Percentiles rank a stretch among this genome's conserved stretches.
Evolutionary conservation across 2,797 vertebrate species (phyloP).

Genomic region (Betta splendens): DNA sequence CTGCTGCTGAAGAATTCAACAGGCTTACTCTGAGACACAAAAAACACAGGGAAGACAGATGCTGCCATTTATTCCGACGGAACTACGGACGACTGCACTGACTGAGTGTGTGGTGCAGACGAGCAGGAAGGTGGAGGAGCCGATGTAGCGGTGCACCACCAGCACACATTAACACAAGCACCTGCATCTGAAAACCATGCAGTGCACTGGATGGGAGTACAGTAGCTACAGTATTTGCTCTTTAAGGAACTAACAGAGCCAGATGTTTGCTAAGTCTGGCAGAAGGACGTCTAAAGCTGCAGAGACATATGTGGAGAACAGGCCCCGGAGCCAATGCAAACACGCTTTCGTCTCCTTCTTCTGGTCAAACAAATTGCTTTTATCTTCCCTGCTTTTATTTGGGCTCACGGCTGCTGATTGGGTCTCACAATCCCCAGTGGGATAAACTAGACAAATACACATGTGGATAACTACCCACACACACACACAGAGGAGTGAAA

Average conservation of each 20-base stretch:
- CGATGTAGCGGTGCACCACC: not conserved
- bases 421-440: slow-evolving; percentile 59
- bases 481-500: slow-evolving; percentile 23
- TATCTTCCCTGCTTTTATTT: slow-evolving; percentile 67
- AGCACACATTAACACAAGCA: slow-evolving; percentile 2
- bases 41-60: slow-evolving; percentile 1
- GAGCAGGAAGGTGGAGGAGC: not conserved
- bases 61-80: slow-evolving; percentile 15
- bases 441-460: slow-evolving; percentile 45
- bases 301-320: slow-evolving; percentile 28
- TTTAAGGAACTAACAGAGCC: slow-evolving; percentile 48
- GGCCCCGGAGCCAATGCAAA: slow-evolving; percentile 60
- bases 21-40: slow-evolving; percentile 14
- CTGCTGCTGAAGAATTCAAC: slow-evolving; percentile 49
- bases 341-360: slow-evolving; percentile 49
- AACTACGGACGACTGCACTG: slow-evolving; percentile 9
- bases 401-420: slow-evolving; percentile 65
- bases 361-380: slow-evolving; percentile 73
- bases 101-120: slow-evolving; percentile 7
- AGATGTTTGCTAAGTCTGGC: slow-evolving; percentile 56
- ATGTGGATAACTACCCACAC: slow-evolving; percentile 25
- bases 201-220: slow-evolving; percentile 10
- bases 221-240: slow-evolving; percentile 46
- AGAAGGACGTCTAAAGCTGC: slow-evolving; percentile 40
- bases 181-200: not conserved